Evolutionary conservation across 2,888 invertebrate species (phyloP), one percentile per base, ranked within the genome.

Genomic region (Rotaria socialis): DNA sequence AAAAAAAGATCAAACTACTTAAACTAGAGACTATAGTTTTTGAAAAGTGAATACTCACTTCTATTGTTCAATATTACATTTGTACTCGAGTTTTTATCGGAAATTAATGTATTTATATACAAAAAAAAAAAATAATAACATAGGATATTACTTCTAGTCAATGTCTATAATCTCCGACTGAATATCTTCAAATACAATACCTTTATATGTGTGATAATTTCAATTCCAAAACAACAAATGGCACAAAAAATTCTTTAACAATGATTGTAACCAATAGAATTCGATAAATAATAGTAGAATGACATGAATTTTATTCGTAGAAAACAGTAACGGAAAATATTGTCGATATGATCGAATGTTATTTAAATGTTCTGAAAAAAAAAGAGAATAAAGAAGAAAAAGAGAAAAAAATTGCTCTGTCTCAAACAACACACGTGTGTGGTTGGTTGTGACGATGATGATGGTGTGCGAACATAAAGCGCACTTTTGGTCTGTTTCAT

Each of bases 311-410:
- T 67, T 5, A 19, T 16, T 14, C 5, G 35, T 0, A 35, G 19
- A 67, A 67, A 35, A 67, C 10, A 35, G 7, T 2, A 16, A 10
- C 8, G 10, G 52, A 52, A 52, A 52, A 52, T 52, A 67, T 19
- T 14, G 27, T 67, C 35, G 67, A 35, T 11, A 14, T 19, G 35
- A 67, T 67, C 8, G 67, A 35, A 67, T 35, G 35, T 67, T 27
- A 67, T 67, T 67, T 67, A 14, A 67, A 67, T 67, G 67, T 67
- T 67, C 67, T 67, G 67, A 67, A 67, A 67, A 67, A 67, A 67
- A 55, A 67, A 67, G 67, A 67, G 67, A 67, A 67, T 67, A 24
- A 67, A 67, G 35, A 58, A 67, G 35, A 67, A 35, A 67, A 67
- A 67, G 35, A 67, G 24, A 52, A 10, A 52, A 52, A 52, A 52